Base-by-base conservation (phyloP, 2,888 invertebrate genomes). In the Colostygia pectinataria region DNA sequence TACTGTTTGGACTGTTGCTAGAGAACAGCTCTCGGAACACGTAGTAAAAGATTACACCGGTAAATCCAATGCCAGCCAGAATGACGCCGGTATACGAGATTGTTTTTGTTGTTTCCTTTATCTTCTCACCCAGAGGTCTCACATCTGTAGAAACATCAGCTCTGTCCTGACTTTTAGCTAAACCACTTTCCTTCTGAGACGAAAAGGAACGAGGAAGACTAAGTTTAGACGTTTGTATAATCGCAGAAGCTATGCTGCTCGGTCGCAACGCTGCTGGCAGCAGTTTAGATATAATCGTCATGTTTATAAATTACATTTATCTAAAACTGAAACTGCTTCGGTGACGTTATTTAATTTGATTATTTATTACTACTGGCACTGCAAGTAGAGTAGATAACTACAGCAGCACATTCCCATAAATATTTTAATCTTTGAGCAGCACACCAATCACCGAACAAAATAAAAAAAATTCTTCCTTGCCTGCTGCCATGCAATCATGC, bases 41-140 rank as follows among this genome's bases (percentile, higher is more conserved):
- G 40, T 95, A 93, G 78, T 94, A 98, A 72, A 97, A 94, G 77
- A 98, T 93, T 1, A 95, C 85, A 14, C 94, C 95, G 28, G 97
- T 96, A 0, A 97, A 93, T 27, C 95, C 95, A 49, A 97, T 77
- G 1, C 97, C 97, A 25, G 93, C 85, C 38, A 97, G 68, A 59
- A 98, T 96, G 1, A 98, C 93, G 8, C 94, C 94, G 63, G 95
- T 92, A 72, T 98, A 98, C 5, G 95, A 95, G 1, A 93, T 95
- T 59, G 97, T 97, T 84, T 97, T 97, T 1, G 97, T 96, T 9
- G 96, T 96, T 85, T 98, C 97, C 78, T 97, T 97, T 1, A 97
- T 96, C 91, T 93, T 94, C 67, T 94, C 94, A 8, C 93, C 93
- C 6, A 94, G 66, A 4, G 94, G 94, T 48, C 92, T 91, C 1